Evolutionary conservation across 1,140 invertebrate species (phyloP), one percentile per base, ranked within the genome.

Genomic region (Holcopasites calliopsidis): DNA sequence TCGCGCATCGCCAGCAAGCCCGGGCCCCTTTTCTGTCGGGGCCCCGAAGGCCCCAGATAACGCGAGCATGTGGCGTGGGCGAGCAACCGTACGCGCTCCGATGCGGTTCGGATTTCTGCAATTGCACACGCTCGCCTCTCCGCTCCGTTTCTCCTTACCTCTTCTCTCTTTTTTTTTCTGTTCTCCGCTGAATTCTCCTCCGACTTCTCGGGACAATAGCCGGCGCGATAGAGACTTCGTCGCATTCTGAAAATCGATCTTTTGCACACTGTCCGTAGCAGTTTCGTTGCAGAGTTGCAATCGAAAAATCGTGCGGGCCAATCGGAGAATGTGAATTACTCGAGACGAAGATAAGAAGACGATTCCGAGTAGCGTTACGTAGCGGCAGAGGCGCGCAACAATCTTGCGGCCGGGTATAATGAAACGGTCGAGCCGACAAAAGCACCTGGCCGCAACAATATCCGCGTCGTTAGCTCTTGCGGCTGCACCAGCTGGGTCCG

Each of bases 51-150:
- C 50, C 6, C 54, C 70, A 83, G 85, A 86, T 87, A 88, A 86
- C 79, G 79, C 75, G 76, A 76, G 84, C 85, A 80, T 77, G 82
- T 73, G 60, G 82, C 83, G 88, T 88, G 87, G 88, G 88, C 86
- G 88, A 86, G 82, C 82, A 83, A 86, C 86, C 82, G 77, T 85
- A 85, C 85, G n/a, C n/a, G 60, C 83, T 79, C 79, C 52, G 64
- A 70, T 54, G 64, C 64, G 78, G 66, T 85, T 89, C 83, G 84
- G 85, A 85, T 89, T 89, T 89, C 88, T 86, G 80, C 85, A 87
- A 88, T 88, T 85, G 85, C 44, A n/a, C 86, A 83, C 72, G 28
- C 62, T 75, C 72, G 16, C 70, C 49, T 54, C 70, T 33, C 62
- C n/a, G n/a, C 76, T 70, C 73, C 77, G 47, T 64, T 23, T 40